These are phyloP conservation scores for Acanthornis magna DNA, from an alignment of 2,797 vertebrate genomes.

Conservation along the genomic window DNA sequence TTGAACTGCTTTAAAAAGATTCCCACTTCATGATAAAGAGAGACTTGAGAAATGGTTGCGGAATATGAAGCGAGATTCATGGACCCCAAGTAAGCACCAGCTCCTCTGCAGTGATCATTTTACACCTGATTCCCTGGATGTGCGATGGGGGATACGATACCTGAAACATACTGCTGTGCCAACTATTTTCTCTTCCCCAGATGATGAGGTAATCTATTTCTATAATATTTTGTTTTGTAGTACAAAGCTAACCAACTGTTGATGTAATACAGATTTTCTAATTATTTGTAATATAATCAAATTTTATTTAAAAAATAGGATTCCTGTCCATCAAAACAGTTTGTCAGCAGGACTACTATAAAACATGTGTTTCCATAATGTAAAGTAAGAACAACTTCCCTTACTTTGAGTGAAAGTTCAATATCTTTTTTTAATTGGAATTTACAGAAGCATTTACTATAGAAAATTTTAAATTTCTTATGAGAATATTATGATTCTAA, in stretches of 20 bases:
- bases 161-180: constrained; percentile 85
- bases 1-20: constrained; percentile 68
- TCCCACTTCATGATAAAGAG: constrained; percentile 85
- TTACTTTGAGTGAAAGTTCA: not conserved
- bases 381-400: not conserved
- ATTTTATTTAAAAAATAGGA: not conserved
- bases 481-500: not conserved
- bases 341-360: not conserved
- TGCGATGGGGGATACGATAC: constrained; percentile 89
- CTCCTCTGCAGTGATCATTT: constrained; percentile 89
- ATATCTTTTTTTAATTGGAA: not conserved
- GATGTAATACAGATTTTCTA: not conserved
- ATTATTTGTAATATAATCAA: not conserved
- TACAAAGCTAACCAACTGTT: not conserved
- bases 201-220: constrained; percentile 71
- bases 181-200: constrained; percentile 79
- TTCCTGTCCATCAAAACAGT: not conserved
- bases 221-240: not conserved
- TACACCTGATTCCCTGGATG: constrained; percentile 85
- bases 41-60: constrained; percentile 85
- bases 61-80: constrained; percentile 85
- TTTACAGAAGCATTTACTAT: not conserved
- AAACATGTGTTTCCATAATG: not conserved
- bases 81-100: constrained; percentile 88
- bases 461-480: not conserved